These are phyloP conservation scores for Centrocercus urophasianus DNA, from an alignment of 2,113 vertebrate genomes.

Conservation along the genomic window DNA sequence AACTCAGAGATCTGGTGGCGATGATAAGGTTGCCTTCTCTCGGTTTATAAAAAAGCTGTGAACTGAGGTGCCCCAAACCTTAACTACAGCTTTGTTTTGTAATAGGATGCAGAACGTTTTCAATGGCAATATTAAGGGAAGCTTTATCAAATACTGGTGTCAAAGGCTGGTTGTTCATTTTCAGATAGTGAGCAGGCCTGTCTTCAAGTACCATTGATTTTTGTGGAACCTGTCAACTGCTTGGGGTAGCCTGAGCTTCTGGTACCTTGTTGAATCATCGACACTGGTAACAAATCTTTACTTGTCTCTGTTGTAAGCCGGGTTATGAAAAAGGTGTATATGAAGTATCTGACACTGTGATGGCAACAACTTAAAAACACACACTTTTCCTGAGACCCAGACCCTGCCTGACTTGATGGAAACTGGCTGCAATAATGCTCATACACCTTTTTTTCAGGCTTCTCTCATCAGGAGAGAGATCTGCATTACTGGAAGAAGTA, in stretches of 20 bases:
- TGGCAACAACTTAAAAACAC: neutral
- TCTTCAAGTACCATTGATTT: neutral
- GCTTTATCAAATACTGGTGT: neutral
- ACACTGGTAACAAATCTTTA: neutral
- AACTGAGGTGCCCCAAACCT: neutral
- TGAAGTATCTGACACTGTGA: neutral
- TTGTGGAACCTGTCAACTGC: neutral
- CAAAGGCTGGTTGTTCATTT: neutral
- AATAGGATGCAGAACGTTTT: neutral
- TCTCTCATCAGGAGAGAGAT: neutral
- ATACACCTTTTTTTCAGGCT: neutral
- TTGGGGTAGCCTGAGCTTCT: rapidly evolving
- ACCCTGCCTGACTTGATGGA: neutral
- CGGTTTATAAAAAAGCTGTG: neutral
- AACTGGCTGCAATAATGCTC: neutral
- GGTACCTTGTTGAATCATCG: neutral
- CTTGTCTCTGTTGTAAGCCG: neutral
- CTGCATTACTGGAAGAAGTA: neutral
- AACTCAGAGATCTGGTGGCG: neutral
- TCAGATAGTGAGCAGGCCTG: neutral
- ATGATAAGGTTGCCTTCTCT: neutral
- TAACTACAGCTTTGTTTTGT: neutral
- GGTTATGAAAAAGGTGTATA: neutral
- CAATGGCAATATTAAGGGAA: neutral
- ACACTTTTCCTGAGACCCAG: neutral